A percentile compares a stretch with the other conserved stretches of the same genome.
These are phyloP conservation scores for Neodon shergylaensis DNA, from an alignment of 2,113 vertebrate species.

Conservation along the genomic window DNA sequence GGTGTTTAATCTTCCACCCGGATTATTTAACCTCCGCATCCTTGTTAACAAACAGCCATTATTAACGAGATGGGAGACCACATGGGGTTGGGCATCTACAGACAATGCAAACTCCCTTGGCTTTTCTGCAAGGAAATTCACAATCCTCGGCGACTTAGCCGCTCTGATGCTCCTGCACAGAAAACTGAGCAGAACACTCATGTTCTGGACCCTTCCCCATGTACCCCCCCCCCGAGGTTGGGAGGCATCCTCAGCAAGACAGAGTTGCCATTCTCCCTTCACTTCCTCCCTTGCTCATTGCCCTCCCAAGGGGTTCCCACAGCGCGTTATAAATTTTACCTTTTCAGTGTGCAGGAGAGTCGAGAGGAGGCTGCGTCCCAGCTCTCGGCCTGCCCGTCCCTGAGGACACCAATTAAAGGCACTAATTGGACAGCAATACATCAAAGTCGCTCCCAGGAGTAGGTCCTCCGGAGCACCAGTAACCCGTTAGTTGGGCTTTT, in stretches of 20 bases:
- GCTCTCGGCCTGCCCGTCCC: slow-evolving; percentile 83
- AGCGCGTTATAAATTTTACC: slow-evolving; percentile 79
- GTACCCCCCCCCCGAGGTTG: neutral
- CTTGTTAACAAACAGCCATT: slow-evolving; percentile 84
- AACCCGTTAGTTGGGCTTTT: slow-evolving; percentile 80
- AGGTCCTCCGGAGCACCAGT: slow-evolving; percentile 80
- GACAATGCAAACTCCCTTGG: slow-evolving; percentile 69
- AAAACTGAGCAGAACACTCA: slow-evolving; percentile 6
- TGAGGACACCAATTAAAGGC: slow-evolving; percentile 89
- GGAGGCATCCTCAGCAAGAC: neutral
- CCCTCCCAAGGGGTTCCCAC: slow-evolving; percentile 49
- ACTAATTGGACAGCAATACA: slow-evolving; percentile 91
- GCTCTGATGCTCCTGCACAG: neutral
- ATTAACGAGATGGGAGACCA: slow-evolving; percentile 79
- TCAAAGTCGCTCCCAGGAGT: slow-evolving; percentile 86
- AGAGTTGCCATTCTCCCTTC: neutral
- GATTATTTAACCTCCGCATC: slow-evolving; percentile 83
- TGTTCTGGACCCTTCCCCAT: neutral
- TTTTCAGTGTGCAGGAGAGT: slow-evolving; percentile 66
- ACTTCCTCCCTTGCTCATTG: slow-evolving; percentile 21
- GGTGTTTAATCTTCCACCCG: slow-evolving; percentile 81
- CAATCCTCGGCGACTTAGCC: slow-evolving; percentile 58
- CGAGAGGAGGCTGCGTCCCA: slow-evolving; percentile 75
- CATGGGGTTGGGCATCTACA: slow-evolving; percentile 74
- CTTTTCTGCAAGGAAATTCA: slow-evolving; percentile 69